Percentiles rank a stretch among this genome's conserved stretches.
phyloP scores from a whole-genome alignment of 2,797 vertebrate species.

The Cossypha niveicapilla region DNA sequence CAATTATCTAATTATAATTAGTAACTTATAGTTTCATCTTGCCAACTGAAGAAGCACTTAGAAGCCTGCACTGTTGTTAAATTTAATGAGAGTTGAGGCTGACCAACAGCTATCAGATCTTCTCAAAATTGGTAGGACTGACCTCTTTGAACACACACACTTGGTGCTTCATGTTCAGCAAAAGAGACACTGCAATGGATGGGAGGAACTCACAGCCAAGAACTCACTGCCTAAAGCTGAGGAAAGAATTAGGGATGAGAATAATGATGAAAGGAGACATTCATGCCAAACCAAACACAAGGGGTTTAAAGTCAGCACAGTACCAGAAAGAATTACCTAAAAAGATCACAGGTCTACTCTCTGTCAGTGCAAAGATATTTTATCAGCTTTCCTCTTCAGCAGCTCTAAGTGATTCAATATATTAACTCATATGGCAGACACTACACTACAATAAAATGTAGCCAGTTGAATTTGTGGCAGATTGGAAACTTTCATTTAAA shows the following conservation, averaged over 20 bases:
- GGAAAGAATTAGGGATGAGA: neutral
- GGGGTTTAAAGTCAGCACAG: neutral
- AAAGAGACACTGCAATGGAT: neutral
- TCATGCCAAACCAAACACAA: neutral
- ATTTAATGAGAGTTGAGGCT: neutral
- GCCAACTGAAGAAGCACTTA: neutral
- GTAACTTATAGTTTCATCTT: neutral
- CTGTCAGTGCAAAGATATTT: constrained; percentile 12
- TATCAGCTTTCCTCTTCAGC: constrained; percentile 29
- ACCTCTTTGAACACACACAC: neutral
- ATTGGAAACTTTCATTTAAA: constrained; percentile 52
- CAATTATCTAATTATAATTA: neutral
- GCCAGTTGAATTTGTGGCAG: constrained; percentile 10
- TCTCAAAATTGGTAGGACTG: neutral
- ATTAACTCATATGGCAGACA: constrained; percentile 44
- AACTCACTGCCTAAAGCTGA: neutral
- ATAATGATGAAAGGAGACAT: neutral
- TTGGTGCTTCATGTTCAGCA: neutral
- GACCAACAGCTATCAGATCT: neutral
- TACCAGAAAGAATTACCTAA: constrained; percentile 14
- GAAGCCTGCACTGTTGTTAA: neutral
- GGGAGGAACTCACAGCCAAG: neutral
- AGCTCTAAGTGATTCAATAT: constrained; percentile 14
- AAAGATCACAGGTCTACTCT: neutral
- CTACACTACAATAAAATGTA: constrained; percentile 6